Conservation (phyloP, 1,140 invertebrate genomes). For the Pogonomyrmex barbatus region DNA sequence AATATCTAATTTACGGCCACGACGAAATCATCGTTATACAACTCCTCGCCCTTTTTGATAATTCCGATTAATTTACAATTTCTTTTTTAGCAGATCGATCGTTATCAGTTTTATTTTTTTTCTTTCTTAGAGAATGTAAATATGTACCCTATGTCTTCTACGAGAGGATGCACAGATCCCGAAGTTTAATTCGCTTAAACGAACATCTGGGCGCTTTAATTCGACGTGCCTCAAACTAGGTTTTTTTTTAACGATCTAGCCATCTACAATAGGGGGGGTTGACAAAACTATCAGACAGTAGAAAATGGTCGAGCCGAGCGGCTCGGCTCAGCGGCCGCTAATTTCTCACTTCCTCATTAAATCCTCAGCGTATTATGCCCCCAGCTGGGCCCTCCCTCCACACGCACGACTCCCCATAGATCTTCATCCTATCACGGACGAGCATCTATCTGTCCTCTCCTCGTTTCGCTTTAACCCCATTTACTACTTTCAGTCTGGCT, state of each 20-base stretch:
- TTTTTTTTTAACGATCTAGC: slow-evolving; percentile 38
- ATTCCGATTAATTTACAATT: slow-evolving; percentile 24
- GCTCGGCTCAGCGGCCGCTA: slow-evolving; percentile 78
- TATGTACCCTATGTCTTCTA: neutral
- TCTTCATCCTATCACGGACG: slow-evolving; percentile 76
- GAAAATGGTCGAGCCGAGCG: slow-evolving; percentile 72
- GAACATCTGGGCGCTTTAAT: slow-evolving; percentile 36
- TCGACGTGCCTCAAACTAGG: slow-evolving; percentile 39
- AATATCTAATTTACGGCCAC: slow-evolving; percentile 54
- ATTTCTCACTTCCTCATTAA: slow-evolving; percentile 86
- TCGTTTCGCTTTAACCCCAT: slow-evolving; percentile 73
- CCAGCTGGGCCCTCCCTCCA: slow-evolving; percentile 72
- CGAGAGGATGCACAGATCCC: neutral
- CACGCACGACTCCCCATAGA: slow-evolving; percentile 75
- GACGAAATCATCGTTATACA: slow-evolving; percentile 26
- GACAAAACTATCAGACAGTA: slow-evolving; percentile 77
- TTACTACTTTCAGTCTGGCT: slow-evolving; percentile 52
- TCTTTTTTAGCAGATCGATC: slow-evolving; percentile 15
- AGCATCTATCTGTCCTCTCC: slow-evolving; percentile 75
- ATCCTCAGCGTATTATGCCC: slow-evolving; percentile 82
- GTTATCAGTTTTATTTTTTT: slow-evolving; percentile 19
- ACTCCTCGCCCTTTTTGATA: slow-evolving; percentile 52
- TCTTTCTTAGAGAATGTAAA: neutral
- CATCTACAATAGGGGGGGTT: slow-evolving; percentile 69
- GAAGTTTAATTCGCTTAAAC: slow-evolving; percentile 8